These are phyloP conservation scores for Oxystoma pomonae DNA, from an alignment of 2,888 invertebrate genomes.

Conservation along the genomic window DNA sequence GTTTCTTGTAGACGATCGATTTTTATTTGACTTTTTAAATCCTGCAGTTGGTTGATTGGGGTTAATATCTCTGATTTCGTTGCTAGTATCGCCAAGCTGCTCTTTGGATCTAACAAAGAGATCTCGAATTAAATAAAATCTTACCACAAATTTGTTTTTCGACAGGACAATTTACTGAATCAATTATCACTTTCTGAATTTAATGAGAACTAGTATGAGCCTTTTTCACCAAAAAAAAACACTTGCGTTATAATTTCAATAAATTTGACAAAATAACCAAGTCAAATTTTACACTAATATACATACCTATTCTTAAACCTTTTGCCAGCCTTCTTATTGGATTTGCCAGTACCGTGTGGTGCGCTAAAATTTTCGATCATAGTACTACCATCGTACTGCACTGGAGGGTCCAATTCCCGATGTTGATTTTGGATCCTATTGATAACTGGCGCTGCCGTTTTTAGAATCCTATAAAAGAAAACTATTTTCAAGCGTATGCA, in stretches of 20 bases:
- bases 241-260: no score
- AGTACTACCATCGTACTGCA: conserved; percentile 32
- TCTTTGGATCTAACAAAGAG: not conserved
- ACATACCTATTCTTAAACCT: conserved; percentile 60
- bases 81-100: not conserved
- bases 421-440: conserved; percentile 42
- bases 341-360: conserved; percentile 44
- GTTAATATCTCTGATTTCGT: not conserved
- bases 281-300: no score
- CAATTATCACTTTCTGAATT: no score
- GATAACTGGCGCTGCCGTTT: conserved; percentile 66
- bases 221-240: no score
- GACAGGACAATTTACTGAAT: no score
- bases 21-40: conserved; percentile 20
- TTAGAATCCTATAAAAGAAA: conserved; percentile 54
- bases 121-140: no score
- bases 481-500: no score
- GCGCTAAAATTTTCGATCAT: conserved; percentile 54
- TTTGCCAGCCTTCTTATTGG: conserved; percentile 51
- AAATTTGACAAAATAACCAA: no score
- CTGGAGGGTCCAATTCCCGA: conserved; percentile 58
- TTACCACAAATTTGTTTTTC: no score
- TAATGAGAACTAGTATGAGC: no score
- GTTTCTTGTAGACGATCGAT: conserved; percentile 40
- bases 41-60: conserved; percentile 7